These are phyloP conservation scores for Acromyrmex echinatior DNA, from an alignment of 1,140 invertebrate species.

Conservation along the genomic window DNA sequence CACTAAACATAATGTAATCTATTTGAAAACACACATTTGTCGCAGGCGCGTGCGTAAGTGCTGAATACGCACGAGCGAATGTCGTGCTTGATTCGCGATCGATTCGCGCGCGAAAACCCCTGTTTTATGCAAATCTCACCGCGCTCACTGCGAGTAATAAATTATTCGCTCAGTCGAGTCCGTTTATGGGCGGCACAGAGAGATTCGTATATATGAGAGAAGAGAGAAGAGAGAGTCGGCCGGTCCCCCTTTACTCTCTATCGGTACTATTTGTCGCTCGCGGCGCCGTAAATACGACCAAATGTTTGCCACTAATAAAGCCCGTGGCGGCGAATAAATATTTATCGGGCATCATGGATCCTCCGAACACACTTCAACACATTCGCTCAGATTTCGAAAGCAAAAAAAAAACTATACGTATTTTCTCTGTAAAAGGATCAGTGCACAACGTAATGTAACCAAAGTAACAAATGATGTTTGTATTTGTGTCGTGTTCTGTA, in stretches of 20 bases:
- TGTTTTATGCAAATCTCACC: slow-evolving; percentile 80
- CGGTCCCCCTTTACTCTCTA: slow-evolving; percentile 31
- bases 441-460: neutral
- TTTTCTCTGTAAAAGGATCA: slow-evolving; percentile 13
- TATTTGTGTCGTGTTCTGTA: neutral
- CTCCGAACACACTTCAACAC: slow-evolving; percentile 44
- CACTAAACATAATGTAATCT: no score
- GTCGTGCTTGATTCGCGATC: slow-evolving; percentile 76
- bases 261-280: slow-evolving; percentile 75
- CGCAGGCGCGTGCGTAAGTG: neutral
- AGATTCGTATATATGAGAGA: slow-evolving; percentile 61
- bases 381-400: slow-evolving; percentile 34
- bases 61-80: slow-evolving; percentile 64
- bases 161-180: slow-evolving; percentile 77
- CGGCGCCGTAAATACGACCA: slow-evolving; percentile 77
- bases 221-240: slow-evolving; percentile 10
- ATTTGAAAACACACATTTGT: neutral
- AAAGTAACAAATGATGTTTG: neutral
- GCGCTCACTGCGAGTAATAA: slow-evolving; percentile 73
- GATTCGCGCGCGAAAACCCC: slow-evolving; percentile 76
- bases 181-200: slow-evolving; percentile 71
- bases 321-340: slow-evolving; percentile 73
- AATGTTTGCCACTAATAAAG: slow-evolving; percentile 78
- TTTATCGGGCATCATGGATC: slow-evolving; percentile 71
- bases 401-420: neutral